A percentile compares a stretch with the other conserved stretches of the same genome.
Evolutionary conservation across 37 sponge, comb jelly and placozoan species (phyloP).

Genomic region (Axinella damicornis): DNA sequence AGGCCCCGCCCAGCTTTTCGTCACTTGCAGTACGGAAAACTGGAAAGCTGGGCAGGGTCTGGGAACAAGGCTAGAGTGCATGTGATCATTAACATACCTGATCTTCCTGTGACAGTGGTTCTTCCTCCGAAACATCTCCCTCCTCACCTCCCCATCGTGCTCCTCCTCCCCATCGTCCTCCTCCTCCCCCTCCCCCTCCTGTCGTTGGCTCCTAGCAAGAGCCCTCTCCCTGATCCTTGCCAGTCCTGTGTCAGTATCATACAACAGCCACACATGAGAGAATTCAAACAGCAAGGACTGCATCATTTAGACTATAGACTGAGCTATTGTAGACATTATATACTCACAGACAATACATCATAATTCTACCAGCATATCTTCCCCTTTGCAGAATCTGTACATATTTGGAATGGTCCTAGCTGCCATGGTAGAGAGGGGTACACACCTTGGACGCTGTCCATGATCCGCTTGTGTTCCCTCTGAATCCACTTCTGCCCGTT

Average conservation of each 20-base stretch:
- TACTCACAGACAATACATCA: too few species aligned
- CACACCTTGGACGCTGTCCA: constrained; percentile 78
- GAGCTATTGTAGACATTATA: not conserved
- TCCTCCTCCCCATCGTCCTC: constrained; percentile 20
- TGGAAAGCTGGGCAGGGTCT: too few species aligned
- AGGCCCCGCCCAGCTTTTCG: too few species aligned
- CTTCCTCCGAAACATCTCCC: not conserved
- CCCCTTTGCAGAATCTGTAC: not conserved
- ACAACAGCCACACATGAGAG: too few species aligned
- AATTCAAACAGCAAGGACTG: too few species aligned
- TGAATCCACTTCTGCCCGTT: constrained; percentile 85
- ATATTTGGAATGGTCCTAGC: not conserved
- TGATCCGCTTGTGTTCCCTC: constrained; percentile 89
- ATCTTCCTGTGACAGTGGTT: not conserved
- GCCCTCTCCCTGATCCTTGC: constrained; percentile 52
- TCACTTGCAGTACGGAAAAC: too few species aligned
- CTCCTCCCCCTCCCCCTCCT: not conserved
- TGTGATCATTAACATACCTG: not conserved
- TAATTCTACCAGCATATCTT: not conserved
- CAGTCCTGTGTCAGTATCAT: constrained; percentile 23
- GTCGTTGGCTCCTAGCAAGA: constrained; percentile 12
- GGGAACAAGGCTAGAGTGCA: not conserved
- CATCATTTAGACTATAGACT: too few species aligned
- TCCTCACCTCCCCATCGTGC: too few species aligned
- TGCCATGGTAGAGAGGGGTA: not conserved